A percentile compares a stretch with the other conserved stretches of the same genome.
Conservation (phyloP, 2,888 invertebrate species). For the Cheilosia scutellata region DNA sequence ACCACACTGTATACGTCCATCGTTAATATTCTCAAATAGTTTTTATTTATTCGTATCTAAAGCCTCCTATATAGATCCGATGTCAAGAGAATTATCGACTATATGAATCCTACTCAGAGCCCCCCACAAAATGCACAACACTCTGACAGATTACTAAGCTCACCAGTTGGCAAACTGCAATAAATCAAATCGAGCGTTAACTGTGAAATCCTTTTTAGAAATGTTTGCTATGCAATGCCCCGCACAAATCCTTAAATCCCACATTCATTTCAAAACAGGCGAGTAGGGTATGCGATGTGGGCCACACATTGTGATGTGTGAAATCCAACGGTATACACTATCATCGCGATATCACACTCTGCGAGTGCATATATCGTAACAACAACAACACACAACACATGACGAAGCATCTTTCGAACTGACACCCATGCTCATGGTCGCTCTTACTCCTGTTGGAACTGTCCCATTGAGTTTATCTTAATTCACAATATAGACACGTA, state of each 20-base stretch:
- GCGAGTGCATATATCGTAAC: conserved; percentile 21
- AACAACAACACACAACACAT: conserved; percentile 34
- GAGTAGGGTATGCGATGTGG: not conserved
- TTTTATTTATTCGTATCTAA: conserved; percentile 3
- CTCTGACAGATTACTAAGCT: conserved; percentile 37
- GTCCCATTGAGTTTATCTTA: conserved; percentile 74
- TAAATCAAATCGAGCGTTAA: conserved; percentile 67
- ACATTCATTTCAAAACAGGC: conserved; percentile 38
- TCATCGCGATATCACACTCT: conserved; percentile 41
- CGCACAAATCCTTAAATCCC: conserved; percentile 54
- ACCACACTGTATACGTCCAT: no score
- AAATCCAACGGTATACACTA: conserved; percentile 6
- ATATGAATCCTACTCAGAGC: not conserved
- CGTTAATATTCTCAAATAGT: not conserved
- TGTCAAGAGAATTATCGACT: conserved; percentile 31
- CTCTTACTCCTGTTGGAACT: conserved; percentile 16
- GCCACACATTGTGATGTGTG: conserved; percentile 4
- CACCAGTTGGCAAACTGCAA: conserved; percentile 51
- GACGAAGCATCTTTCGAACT: conserved; percentile 43
- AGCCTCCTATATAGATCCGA: not conserved
- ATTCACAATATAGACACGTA: conserved; percentile 75
- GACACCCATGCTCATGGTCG: not conserved
- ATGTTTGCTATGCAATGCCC: conserved; percentile 38
- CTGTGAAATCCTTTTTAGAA: conserved; percentile 62
- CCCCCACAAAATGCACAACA: not conserved